Base-by-base conservation (phyloP, 2,797 vertebrate genomes). In the Oryzias sinensis region DNA sequence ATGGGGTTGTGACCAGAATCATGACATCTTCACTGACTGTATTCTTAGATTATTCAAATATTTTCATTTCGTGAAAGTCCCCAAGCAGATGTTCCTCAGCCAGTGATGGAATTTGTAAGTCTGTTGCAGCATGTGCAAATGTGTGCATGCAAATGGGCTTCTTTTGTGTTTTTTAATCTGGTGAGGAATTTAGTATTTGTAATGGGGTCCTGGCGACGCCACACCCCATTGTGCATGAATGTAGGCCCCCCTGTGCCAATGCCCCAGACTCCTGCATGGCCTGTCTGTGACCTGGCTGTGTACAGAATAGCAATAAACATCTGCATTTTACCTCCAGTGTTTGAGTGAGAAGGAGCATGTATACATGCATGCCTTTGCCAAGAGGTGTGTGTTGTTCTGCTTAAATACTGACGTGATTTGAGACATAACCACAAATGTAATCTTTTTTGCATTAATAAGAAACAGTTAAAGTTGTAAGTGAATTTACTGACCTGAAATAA, bases 261-360 rank as follows among this genome's bases (percentile, higher is more conserved):
- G 44, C 25, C 41, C 41, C 45, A 66, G 68, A 45, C 49, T 80
- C 60, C 77, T 84, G 80, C 62, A 68, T 86, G 80, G 50, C 44
- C 80, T 69, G 81, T 82, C 87, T 75, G 77, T 59, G 63, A 87
- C 81, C 74, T 78, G 75, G 53, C 45, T 79, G 90, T 92, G 92
- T 80, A 51, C 50, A 84, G 92, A 93, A 93, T 93, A 90, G 88
- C 89, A 89, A 93, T 92, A 90, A 91, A 70, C 70, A 59, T 77
- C 59, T 82, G n/a, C 61, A 58, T 65, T 58, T 74, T 74, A 51
- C 67, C 49, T 65, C 61, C 55, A 70, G 60, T 48, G 61, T 59
- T 65, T 56, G 50, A 48, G 57, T 33, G 53, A 43, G 14, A 43
- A 40, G 5, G 9, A 11, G 11, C 13, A 24, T 43, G 46, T 22